Percentiles rank a stretch among this genome's conserved stretches.
Conservation (phyloP, 1,140 invertebrate genomes). For the Lasioglossum baleicum region DNA sequence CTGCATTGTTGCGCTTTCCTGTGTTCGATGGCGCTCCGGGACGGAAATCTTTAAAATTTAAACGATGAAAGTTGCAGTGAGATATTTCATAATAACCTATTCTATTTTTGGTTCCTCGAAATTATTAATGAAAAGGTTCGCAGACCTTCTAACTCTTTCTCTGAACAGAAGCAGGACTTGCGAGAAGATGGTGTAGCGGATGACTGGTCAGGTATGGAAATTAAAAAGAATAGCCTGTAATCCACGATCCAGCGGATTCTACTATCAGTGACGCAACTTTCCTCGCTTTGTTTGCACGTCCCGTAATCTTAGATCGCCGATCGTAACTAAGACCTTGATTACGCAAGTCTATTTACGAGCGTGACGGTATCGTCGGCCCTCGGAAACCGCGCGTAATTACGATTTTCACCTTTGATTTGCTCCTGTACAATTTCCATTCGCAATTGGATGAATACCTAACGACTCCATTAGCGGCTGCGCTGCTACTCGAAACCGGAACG, state of each 20-base stretch:
- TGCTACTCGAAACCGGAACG: background rate
- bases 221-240: background rate
- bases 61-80: no score
- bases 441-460: slow-evolving; percentile 23
- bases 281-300: background rate
- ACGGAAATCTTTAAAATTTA: no score
- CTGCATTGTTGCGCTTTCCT: background rate
- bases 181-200: no score
- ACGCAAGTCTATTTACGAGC: slow-evolving; percentile 13
- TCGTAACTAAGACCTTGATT: slow-evolving; percentile 16
- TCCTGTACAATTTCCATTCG: slow-evolving; percentile 22
- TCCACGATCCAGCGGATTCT: background rate
- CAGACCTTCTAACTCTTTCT: no score
- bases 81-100: no score
- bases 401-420: slow-evolving; percentile 27
- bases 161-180: no score
- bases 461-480: slow-evolving; percentile 4
- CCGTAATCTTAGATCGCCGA: slow-evolving; percentile 4
- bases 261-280: slow-evolving; percentile 1
- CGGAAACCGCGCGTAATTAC: slow-evolving; percentile 11
- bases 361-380: slow-evolving; percentile 12
- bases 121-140: no score
- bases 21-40: background rate
- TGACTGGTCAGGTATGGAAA: no score
- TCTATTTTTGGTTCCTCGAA: no score